phyloP scores from a whole-genome alignment of 2,888 invertebrate genomes.

The Terebella lapidaria region DNA sequence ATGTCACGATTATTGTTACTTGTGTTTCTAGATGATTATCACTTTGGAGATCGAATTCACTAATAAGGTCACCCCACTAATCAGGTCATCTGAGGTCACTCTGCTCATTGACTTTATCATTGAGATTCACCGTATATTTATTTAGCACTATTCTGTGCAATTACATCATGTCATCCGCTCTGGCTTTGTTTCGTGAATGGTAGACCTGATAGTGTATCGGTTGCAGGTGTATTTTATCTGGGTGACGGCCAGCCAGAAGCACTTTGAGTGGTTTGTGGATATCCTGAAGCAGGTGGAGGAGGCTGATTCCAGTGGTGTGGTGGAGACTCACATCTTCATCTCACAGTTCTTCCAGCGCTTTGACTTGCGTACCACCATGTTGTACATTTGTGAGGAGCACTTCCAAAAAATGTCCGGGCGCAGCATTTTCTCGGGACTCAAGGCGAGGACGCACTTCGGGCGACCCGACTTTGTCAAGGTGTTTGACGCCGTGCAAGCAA shows the following conservation, averaged over 20 bases:
- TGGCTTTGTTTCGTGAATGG: no score
- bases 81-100: no score
- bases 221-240: conserved; percentile 60
- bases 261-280: conserved; percentile 66
- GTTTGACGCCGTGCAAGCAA: conserved; percentile 56
- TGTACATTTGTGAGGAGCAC: conserved; percentile 62
- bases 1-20: no score
- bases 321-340: conserved; percentile 62
- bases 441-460: conserved; percentile 64
- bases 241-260: conserved; percentile 63
- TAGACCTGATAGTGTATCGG: no score
- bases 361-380: conserved; percentile 62
- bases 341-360: conserved; percentile 65
- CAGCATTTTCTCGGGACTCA: conserved; percentile 62
- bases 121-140: no score
- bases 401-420: conserved; percentile 60
- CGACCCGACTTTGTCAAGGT: conserved; percentile 60
- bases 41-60: no score
- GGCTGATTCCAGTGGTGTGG: conserved; percentile 57
- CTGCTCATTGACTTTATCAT: no score
- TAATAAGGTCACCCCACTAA: no score
- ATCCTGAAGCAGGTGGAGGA: conserved; percentile 61
- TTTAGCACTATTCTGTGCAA: no score
- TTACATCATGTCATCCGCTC: no score
- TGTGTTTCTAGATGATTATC: no score